These are phyloP conservation scores for Bucco capensis DNA, from an alignment of 2,113 vertebrate species.

Conservation along the genomic window DNA sequence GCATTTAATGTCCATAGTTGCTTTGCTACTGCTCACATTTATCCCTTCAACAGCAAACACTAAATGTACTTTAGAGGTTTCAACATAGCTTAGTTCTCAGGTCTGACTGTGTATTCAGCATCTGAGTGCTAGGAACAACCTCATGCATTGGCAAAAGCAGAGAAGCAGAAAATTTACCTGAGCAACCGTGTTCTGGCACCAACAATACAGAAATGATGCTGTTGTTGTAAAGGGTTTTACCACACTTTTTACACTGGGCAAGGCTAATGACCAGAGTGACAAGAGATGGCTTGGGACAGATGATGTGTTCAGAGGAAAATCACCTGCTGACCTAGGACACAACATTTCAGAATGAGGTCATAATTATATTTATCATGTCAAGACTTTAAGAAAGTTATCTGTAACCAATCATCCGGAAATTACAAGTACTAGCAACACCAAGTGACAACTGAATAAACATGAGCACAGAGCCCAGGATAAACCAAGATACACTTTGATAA, in stretches of 20 bases:
- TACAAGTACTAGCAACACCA: not conserved
- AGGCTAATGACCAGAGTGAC: constrained; percentile 18
- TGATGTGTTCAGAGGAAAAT: not conserved
- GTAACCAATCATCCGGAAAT: not conserved
- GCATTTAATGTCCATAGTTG: not conserved
- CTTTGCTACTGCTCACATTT: not conserved
- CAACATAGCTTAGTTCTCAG: not conserved
- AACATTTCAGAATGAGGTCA: not conserved
- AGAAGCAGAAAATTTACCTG: constrained; percentile 46
- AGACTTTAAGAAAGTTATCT: not conserved
- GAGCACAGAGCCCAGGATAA: not conserved
- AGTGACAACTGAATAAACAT: not conserved
- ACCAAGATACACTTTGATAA: not conserved
- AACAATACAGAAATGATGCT: constrained; percentile 43
- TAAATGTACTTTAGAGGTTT: not conserved
- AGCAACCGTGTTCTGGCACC: constrained; percentile 60
- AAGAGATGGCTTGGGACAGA: not conserved
- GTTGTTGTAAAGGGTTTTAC: constrained; percentile 41
- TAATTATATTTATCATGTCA: not conserved
- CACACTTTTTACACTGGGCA: constrained; percentile 33
- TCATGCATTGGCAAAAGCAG: not conserved
- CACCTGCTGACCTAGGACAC: constrained; percentile 39
- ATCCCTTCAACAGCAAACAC: not conserved
- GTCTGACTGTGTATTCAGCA: not conserved
- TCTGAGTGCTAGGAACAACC: not conserved